Evolutionary conservation across 2,797 vertebrate species (phyloP).

Genomic region (Astyanax mexicanus): DNA sequence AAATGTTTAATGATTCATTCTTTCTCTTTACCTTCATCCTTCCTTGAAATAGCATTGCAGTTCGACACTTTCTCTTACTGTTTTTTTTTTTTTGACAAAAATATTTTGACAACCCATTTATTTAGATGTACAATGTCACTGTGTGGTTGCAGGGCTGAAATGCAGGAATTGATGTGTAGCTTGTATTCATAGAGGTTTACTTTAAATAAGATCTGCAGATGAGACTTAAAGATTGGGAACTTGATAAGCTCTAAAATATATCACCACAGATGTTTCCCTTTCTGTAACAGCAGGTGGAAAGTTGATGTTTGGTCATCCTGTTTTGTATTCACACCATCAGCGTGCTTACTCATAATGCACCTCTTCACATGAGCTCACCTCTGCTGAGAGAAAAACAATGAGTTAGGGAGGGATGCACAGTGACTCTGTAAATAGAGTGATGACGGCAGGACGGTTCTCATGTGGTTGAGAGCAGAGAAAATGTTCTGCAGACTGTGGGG

Average conservation of each 20-base stretch:
- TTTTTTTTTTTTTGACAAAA: too few species aligned
- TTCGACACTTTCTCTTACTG: too few species aligned
- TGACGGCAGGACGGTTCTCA: not conserved
- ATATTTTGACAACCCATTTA: too few species aligned
- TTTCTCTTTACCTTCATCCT: too few species aligned
- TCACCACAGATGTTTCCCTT: not conserved
- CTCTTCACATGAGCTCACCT: not conserved
- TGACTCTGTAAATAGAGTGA: too few species aligned
- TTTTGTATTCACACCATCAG: not conserved
- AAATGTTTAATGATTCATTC: too few species aligned
- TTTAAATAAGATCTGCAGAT: too few species aligned
- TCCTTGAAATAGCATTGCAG: too few species aligned
- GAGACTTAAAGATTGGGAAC: not conserved
- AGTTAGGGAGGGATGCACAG: not conserved
- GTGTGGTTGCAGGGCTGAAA: too few species aligned
- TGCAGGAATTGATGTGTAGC: too few species aligned
- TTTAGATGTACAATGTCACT: too few species aligned
- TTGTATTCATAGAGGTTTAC: too few species aligned
- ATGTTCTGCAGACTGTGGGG: not conserved
- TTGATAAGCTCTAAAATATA: not conserved
- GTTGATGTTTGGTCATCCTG: not conserved
- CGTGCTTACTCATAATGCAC: not conserved
- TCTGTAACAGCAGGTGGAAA: not conserved
- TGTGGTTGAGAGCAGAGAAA: not conserved
- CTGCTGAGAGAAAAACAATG: not conserved